A percentile compares a stretch with the other conserved stretches of the same genome.
Conservation (phyloP, 2,888 invertebrate genomes). For the Carterocephalus palaemon region DNA sequence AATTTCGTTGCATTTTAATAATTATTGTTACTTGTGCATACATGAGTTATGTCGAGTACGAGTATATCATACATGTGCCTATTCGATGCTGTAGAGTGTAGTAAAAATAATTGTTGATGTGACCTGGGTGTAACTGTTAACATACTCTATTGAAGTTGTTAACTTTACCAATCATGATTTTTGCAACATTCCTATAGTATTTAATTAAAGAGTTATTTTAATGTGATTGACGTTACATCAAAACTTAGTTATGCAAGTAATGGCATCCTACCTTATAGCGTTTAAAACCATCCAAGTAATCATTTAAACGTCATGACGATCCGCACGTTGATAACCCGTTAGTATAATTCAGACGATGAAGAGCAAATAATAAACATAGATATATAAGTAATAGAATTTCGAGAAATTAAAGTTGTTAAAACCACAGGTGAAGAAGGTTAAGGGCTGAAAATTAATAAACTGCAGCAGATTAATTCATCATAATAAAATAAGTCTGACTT, state of each 20-base stretch:
- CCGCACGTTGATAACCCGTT: conserved; percentile 2
- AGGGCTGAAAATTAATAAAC: conserved; percentile 13
- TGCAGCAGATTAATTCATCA: conserved; percentile 5
- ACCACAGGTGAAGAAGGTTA: conserved; percentile 13
- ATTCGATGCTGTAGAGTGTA: conserved; percentile 48
- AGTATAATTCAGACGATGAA: conserved; percentile 8
- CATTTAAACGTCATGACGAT: background rate
- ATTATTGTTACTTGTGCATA: conserved; percentile 57
- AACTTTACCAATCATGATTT: conserved; percentile 60
- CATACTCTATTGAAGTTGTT: conserved; percentile 39
- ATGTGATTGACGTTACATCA: conserved; percentile 3
- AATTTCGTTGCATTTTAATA: conserved; percentile 41
- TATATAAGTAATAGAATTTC: conserved; percentile 5
- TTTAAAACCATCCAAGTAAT: background rate
- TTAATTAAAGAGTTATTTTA: conserved; percentile 1
- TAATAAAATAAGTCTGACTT: background rate
- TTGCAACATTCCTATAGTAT: conserved; percentile 44
- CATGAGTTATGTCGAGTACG: conserved; percentile 44
- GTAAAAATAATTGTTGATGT: conserved; percentile 65
- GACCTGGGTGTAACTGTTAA: conserved; percentile 74
- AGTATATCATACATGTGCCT: conserved; percentile 40
- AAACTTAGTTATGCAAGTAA: background rate
- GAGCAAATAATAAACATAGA: conserved; percentile 11
- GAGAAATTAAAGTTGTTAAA: conserved; percentile 8
- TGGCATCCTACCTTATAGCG: conserved; percentile 7